phyloP scores from a whole-genome alignment of 2,888 invertebrate genomes.

The Heliconius sara region DNA sequence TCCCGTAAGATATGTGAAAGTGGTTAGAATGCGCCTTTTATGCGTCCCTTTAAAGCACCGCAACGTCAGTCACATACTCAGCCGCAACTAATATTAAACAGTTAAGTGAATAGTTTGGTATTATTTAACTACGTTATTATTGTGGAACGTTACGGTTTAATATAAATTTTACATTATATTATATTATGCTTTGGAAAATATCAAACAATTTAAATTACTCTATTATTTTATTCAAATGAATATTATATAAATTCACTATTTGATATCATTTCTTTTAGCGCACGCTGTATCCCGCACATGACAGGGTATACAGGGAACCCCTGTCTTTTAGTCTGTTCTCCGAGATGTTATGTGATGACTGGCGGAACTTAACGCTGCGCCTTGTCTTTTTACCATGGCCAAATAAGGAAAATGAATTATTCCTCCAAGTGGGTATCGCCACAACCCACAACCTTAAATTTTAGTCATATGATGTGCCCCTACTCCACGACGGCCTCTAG shows the following conservation, averaged over 20 bases:
- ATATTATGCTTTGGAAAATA: not conserved
- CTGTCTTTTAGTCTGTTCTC: not conserved
- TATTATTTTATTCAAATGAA: not conserved
- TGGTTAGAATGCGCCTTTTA: not conserved
- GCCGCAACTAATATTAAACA: slow-evolving; percentile 5
- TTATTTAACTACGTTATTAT: not conserved
- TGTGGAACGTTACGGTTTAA: not conserved
- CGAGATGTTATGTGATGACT: not conserved
- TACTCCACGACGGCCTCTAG: not conserved
- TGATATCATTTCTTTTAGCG: too few species aligned
- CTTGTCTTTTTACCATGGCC: too few species aligned
- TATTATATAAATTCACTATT: not conserved
- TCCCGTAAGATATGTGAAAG: not conserved
- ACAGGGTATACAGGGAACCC: not conserved
- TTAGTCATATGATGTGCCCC: too few species aligned
- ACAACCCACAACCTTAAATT: too few species aligned
- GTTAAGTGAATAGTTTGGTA: not conserved
- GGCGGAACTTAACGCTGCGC: too few species aligned
- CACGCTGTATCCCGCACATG: not conserved
- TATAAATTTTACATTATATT: not conserved
- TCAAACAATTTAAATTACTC: not conserved
- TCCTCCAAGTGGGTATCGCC: too few species aligned
- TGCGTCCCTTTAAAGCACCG: too few species aligned
- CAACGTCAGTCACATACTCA: not conserved
- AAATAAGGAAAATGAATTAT: too few species aligned